Percentiles rank a stretch among this genome's conserved stretches.
Evolutionary conservation across 2,113 vertebrate genomes (phyloP).

Genomic region (Ceyx margarethae): DNA sequence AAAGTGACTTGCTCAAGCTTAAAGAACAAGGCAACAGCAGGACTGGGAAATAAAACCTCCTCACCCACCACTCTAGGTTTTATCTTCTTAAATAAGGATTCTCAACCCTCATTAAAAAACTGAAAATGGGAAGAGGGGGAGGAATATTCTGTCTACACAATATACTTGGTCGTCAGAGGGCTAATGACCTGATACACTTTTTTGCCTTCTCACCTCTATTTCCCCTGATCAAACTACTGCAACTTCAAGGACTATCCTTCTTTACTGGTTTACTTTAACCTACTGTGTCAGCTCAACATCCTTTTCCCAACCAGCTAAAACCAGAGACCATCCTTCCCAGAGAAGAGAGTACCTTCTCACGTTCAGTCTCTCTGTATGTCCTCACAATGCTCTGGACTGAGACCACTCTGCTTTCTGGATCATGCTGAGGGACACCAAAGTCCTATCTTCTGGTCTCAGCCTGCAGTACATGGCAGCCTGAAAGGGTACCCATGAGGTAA

Average conservation of each 20-base stretch:
- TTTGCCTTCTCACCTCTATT: background rate
- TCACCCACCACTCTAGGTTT: background rate
- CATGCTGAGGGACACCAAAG: background rate
- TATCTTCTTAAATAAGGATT: constrained; percentile 11
- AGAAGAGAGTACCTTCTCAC: background rate
- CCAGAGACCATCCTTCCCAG: background rate
- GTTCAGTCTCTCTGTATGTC: background rate
- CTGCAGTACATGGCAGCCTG: background rate
- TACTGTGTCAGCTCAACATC: background rate
- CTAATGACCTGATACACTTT: constrained; percentile 35
- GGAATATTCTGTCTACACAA: background rate
- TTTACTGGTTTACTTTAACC: background rate
- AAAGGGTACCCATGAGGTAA: constrained; percentile 47
- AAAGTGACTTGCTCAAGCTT: background rate
- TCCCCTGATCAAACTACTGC: background rate
- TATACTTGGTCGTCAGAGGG: constrained; percentile 19
- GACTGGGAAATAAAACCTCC: constrained; percentile 20
- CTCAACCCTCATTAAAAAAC: constrained; percentile 40
- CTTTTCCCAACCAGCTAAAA: background rate
- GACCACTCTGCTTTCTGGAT: background rate
- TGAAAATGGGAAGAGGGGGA: background rate
- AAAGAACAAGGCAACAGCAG: background rate
- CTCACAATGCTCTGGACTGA: background rate
- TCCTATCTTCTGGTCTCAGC: background rate
- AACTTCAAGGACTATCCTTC: constrained; percentile 11